Conservation (phyloP, 2,113 vertebrate genomes). For the Sapayoa aenigma region DNA sequence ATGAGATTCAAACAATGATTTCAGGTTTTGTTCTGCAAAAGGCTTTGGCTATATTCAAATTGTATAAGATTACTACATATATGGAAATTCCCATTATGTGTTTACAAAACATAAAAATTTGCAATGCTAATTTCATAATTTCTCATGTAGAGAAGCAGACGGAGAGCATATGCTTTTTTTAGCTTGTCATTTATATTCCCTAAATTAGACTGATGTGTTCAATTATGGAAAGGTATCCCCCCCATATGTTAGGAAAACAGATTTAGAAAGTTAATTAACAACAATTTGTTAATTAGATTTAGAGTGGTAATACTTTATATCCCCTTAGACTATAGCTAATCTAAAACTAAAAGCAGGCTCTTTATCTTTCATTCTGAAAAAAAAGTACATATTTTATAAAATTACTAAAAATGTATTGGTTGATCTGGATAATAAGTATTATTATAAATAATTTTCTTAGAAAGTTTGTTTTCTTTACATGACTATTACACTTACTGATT, state of each 20-base stretch:
- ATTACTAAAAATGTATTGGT: neutral
- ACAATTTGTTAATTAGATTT: conserved; percentile 29
- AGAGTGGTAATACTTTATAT: neutral
- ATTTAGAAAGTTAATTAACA: conserved; percentile 40
- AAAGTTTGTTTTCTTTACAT: neutral
- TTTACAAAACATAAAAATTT: conserved; percentile 22
- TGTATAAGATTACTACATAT: neutral
- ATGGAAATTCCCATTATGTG: neutral
- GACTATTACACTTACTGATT: neutral
- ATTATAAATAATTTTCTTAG: neutral
- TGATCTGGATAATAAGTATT: neutral
- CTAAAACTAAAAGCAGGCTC: neutral
- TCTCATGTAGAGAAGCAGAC: neutral
- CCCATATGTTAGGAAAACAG: neutral
- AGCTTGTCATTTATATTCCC: conserved; percentile 23
- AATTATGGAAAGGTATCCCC: neutral
- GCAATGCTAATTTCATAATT: conserved; percentile 45
- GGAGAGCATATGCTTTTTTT: neutral
- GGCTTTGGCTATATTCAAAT: neutral
- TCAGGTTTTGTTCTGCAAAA: neutral
- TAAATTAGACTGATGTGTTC: conserved; percentile 13
- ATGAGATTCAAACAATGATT: neutral
- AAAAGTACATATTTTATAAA: neutral
- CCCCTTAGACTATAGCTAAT: neutral
- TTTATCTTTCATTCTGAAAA: neutral